Conservation (phyloP, 23 tunicate genomes). For the Styela clava region DNA sequence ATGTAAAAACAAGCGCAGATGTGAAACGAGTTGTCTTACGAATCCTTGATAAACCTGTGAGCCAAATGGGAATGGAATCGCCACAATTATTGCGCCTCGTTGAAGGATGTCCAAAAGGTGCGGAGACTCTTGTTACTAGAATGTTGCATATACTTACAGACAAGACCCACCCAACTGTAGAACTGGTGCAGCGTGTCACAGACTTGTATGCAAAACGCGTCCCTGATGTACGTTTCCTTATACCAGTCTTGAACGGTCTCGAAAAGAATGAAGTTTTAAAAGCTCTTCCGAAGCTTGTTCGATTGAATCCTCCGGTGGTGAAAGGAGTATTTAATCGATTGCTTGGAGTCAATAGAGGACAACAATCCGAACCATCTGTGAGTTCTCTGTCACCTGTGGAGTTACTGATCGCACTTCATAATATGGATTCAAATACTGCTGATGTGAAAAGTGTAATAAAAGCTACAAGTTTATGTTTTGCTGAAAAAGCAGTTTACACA, state of each 20-base stretch:
- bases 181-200: constrained; percentile 54
- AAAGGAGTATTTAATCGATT: constrained; percentile 57
- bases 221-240: constrained; percentile 92
- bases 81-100: constrained; percentile 64
- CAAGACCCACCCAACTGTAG: constrained; percentile 68
- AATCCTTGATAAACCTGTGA: constrained; percentile 69
- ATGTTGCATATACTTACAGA: constrained; percentile 95
- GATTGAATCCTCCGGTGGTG: constrained; percentile 44
- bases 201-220: constrained; percentile 73
- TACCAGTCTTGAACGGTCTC: constrained; percentile 85
- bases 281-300: constrained; percentile 80
- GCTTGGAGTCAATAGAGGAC: constrained; percentile 75
- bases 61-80: constrained; percentile 87
- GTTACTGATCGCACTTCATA: constrained; percentile 79
- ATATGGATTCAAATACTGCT: constrained; percentile 61
- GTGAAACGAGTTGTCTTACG: constrained; percentile 73
- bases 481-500: constrained; percentile 87
- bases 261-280: constrained; percentile 82
- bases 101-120: constrained; percentile 88
- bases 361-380: constrained; percentile 40
- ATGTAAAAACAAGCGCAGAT: constrained; percentile 65
- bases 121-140: constrained; percentile 92
- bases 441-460: constrained; percentile 76
- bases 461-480: constrained; percentile 90
- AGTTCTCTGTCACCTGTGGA: constrained; percentile 79